Percentiles rank a stretch among this genome's conserved stretches.
phyloP scores from a whole-genome alignment of 2,113 vertebrate genomes.

The Sardina pilchardus region DNA sequence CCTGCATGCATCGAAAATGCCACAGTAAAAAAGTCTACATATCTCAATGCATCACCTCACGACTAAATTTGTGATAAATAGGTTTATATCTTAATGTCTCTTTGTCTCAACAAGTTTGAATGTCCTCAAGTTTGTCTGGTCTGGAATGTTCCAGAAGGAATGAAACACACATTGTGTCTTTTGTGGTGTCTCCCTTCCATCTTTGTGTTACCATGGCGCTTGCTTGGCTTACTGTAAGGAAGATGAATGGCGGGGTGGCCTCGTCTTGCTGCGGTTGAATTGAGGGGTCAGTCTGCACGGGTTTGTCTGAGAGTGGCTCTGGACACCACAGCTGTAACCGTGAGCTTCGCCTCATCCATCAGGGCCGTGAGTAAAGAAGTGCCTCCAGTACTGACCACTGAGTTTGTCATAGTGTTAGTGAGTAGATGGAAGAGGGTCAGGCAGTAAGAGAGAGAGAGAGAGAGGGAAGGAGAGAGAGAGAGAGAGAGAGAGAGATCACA shows the following conservation, averaged over 20 bases:
- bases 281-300: neutral
- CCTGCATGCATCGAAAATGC: neutral
- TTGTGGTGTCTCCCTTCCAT: too few relatives aligned
- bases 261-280: neutral
- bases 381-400: neutral
- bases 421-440: conserved; percentile 16
- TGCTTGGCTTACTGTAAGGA: neutral
- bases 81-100: neutral
- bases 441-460: conserved; percentile 36
- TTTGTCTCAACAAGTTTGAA: neutral
- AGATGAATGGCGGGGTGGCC: neutral
- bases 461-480: conserved; percentile 42
- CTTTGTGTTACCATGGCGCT: neutral
- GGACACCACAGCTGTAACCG: neutral
- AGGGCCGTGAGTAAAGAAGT: neutral
- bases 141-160: too few relatives aligned
- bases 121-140: neutral
- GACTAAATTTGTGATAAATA: neutral
- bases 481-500: conserved; percentile 44
- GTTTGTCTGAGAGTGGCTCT: neutral
- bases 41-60: neutral
- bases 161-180: too few relatives aligned
- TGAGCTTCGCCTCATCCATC: neutral
- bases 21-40: neutral
- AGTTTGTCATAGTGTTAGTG: neutral